Percentiles rank a stretch among this genome's conserved stretches.
phyloP scores from a whole-genome alignment of 2,113 vertebrate genomes.

The Ailurus styani region DNA sequence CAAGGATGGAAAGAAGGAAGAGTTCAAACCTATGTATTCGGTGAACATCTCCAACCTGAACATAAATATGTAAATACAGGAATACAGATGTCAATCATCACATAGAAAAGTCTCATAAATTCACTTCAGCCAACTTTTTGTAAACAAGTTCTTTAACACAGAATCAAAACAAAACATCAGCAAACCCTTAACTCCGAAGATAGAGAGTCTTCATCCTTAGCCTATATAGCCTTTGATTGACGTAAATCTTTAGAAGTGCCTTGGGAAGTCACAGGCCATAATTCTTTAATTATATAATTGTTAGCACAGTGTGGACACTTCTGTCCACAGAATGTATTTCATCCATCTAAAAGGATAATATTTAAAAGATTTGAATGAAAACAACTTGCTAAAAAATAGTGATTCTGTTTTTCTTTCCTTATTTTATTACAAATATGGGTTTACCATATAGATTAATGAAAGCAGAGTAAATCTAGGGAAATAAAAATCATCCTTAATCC shows the following conservation, averaged over 20 bases:
- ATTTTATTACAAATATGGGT: not conserved
- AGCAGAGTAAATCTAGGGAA: not conserved
- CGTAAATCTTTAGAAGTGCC: not conserved
- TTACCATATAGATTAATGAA: not conserved
- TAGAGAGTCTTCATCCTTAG: not conserved
- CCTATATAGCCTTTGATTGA: not conserved
- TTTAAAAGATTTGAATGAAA: not conserved
- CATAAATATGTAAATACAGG: not conserved
- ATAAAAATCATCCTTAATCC: not conserved
- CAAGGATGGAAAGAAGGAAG: not conserved
- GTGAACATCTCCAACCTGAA: not conserved
- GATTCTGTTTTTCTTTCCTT: not conserved
- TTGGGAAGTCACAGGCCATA: not conserved
- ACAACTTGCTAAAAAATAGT: not conserved
- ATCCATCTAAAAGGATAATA: not conserved
- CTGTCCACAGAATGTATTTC: conserved; percentile 4
- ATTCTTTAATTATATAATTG: conserved; percentile 6
- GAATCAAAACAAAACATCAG: not conserved
- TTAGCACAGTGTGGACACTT: not conserved
- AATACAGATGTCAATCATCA: not conserved
- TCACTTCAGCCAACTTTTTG: not conserved
- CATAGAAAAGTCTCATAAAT: not conserved
- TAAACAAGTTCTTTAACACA: not conserved
- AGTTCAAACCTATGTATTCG: not conserved
- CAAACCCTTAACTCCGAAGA: not conserved